Conservation (phyloP, 2,888 invertebrate species). For the Anthrax anthrax region DNA sequence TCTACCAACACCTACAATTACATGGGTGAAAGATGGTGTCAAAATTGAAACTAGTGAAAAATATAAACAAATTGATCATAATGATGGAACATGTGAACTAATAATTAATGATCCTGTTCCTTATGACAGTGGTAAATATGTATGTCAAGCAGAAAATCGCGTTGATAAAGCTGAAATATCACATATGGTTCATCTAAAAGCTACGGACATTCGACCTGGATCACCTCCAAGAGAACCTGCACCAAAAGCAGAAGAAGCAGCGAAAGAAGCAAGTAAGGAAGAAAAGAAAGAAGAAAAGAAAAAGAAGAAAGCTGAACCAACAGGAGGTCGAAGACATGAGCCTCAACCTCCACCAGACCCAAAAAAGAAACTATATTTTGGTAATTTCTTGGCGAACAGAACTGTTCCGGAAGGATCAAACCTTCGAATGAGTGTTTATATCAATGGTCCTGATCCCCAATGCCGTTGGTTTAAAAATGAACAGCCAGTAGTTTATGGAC, state of each 20-base stretch:
- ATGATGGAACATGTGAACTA: constrained; percentile 60
- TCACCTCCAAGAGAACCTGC: constrained; percentile 24
- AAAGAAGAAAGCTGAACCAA: constrained; percentile 22
- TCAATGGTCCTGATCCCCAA: constrained; percentile 56
- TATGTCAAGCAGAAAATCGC: constrained; percentile 52
- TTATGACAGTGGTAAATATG: constrained; percentile 40
- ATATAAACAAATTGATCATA: constrained; percentile 51
- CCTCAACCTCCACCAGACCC: constrained; percentile 35
- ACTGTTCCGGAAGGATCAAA: constrained; percentile 59
- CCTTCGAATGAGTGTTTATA: constrained; percentile 64
- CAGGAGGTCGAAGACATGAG: constrained; percentile 22
- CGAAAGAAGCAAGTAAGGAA: constrained; percentile 10
- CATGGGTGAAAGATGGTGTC: constrained; percentile 63
- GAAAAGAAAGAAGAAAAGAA: constrained; percentile 19
- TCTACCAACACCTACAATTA: constrained; percentile 51
- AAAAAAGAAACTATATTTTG: constrained; percentile 42
- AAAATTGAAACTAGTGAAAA: constrained; percentile 44
- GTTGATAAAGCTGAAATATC: constrained; percentile 60
- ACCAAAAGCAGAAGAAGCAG: constrained; percentile 4
- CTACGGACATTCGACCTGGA: constrained; percentile 30
- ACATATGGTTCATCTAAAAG: constrained; percentile 53
- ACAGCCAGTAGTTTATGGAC: constrained; percentile 39
- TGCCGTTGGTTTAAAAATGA: constrained; percentile 66
- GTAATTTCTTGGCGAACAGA: constrained; percentile 59
- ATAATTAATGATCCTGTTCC: constrained; percentile 49